Conservation (phyloP, 2,113 vertebrate genomes). For the Bos taurus region ARS-UCD2.0 NC_037329.1:52902501-52903000, state of each 20-base stretch:
- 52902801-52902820: neutral
- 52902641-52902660: neutral
- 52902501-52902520: neutral
- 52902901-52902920: neutral
- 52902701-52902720: neutral
- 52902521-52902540: neutral
- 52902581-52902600: neutral
- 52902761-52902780: neutral
- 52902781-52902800: neutral
- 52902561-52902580: neutral
- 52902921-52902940: neutral
- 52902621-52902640: neutral
- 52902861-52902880: neutral
- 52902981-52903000: neutral
- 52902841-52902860: neutral
- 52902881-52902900: neutral
- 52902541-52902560: neutral
- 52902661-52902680: neutral
- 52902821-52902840: neutral
- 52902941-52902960: neutral
- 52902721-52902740: neutral
- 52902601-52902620: neutral
- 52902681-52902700: neutral
- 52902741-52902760: neutral
- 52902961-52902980: neutral